A percentile compares a stretch with the other conserved stretches of the same genome.
Conservation (phyloP, 2,888 invertebrate species). For the Mycalesis mineus region DNA sequence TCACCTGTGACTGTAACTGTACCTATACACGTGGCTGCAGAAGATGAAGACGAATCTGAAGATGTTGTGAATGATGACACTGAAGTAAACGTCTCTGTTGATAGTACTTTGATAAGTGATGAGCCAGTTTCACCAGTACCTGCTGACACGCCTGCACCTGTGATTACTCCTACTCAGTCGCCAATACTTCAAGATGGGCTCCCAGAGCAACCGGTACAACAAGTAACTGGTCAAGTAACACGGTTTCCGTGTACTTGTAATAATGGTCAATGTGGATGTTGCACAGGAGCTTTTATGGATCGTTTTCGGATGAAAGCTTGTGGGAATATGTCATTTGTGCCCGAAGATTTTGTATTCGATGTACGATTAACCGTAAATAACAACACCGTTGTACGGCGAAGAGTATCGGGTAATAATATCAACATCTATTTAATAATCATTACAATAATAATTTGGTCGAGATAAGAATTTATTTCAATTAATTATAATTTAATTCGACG, state of each 20-base stretch:
- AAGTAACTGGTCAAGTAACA: slow-evolving; percentile 65
- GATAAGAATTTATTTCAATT: too few species aligned
- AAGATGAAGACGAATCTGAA: slow-evolving; percentile 37
- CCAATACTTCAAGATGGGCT: slow-evolving; percentile 44
- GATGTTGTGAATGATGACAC: slow-evolving; percentile 37
- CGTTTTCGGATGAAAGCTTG: slow-evolving; percentile 85
- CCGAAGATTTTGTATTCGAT: slow-evolving; percentile 90
- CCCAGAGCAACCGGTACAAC: slow-evolving; percentile 34
- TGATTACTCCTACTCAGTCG: slow-evolving; percentile 36
- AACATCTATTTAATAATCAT: too few species aligned
- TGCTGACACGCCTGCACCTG: slow-evolving; percentile 27
- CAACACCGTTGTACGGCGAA: slow-evolving; percentile 82
- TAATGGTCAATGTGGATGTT: slow-evolving; percentile 82
- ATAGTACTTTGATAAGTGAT: slow-evolving; percentile 31
- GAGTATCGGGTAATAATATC: slow-evolving; percentile 81
- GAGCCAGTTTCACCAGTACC: slow-evolving; percentile 32
- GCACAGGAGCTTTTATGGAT: slow-evolving; percentile 81
- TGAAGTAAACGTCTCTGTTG: slow-evolving; percentile 38
- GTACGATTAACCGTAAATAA: slow-evolving; percentile 85
- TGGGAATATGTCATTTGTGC: slow-evolving; percentile 86
- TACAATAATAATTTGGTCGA: too few species aligned
- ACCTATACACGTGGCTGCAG: slow-evolving; percentile 60
- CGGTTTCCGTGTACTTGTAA: slow-evolving; percentile 81
- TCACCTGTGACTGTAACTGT: slow-evolving; percentile 62
- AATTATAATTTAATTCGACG: too few species aligned